Evolutionary conservation across 2,797 vertebrate genomes (phyloP), one percentile per base, ranked within the genome.

Genomic region (Schizopygopsis malacanthus): DNA sequence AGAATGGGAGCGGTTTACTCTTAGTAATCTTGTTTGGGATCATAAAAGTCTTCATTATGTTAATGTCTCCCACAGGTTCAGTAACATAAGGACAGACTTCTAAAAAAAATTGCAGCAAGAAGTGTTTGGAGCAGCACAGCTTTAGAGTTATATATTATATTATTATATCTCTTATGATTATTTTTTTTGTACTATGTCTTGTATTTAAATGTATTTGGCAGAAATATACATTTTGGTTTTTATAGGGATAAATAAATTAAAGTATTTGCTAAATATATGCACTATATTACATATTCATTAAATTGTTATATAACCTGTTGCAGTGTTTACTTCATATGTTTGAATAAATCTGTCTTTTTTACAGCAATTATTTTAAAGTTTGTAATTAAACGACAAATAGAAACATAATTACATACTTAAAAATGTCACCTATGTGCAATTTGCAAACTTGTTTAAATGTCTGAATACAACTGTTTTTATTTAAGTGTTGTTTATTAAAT

Each of bases 21-120:
- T 41, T 37, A 22, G 13, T 78, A 84, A 77, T 77, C 61, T 69
- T 65, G 59, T 69, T 84, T 63, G 78, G n/a, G 45, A 33, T 79
- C 59, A 47, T 79, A 33, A 47, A 79, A 79, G 41, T 47, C 56
- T 65, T 45, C 41, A 12, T 63, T 47, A 47, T 47, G 41, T 65
- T 59, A 25, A 61, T 78, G 54, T 61, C 76, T 59, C n/a, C 78
- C 56, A 47, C 47, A 47, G 78, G 78, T 79, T 79, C 8, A 12
- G 78, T 12, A 12, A 56, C 33, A 79, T 11, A 79, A 33, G 59
- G 10, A 41, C 6, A 5, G 73, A 56, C 50, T 77, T 77, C 9
- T 76, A 77, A 41, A 25, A 59, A 25, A 10, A 61, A 43, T 43
- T 18, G 37, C 39, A 3, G 54, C 1, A 22, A 61, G 39, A 43